Evolutionary conservation across 2,888 invertebrate species (phyloP), one percentile per base, ranked within the genome.

Genomic region (Chromoteleia sp.): DNA sequence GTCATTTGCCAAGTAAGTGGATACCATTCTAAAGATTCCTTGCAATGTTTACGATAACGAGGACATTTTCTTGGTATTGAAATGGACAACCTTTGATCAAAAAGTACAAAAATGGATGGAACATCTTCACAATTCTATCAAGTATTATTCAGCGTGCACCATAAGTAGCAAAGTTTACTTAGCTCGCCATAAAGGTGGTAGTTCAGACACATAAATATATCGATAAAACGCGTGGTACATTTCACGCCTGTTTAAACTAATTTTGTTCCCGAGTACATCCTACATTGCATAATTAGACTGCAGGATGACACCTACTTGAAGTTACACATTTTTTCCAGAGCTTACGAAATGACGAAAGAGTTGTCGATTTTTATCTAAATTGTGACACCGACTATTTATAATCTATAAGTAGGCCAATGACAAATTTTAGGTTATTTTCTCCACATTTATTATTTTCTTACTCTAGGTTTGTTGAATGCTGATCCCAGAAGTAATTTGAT

Each of bases 41-140:
- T 25, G 81, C 77, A 56, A 77, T 82, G 77, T 74, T 73, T 29
- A 65, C 74, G 77, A 82, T 77, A 82, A 81, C 81, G 77, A 82
- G 63, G 43, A 82, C 70, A 65, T 63, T 74, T 82, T 82, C 77
- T 70, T 43, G 58, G 75, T 75, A 75, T 74, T 43, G 70, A 75
- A 81, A 75, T 71, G 65, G 59, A 73, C 63, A 65, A 52, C 77
- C 70, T 63, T 74, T 74, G 58, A 77, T 78, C 74, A 73, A 63
- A 68, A 63, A 56, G 30, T 30, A 41, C 61, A 68, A 74, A 77
- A 81, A 73, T 63, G 36, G 8, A 19, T 29, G 45, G 2, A 67
- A 59, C 74, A 68, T 56, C 54, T 73, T 79, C 45, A 45, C 45
- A 50, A 19, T 67, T 59, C 17, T 25, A 54, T 71, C 77, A 50